These are phyloP conservation scores for Megaleporinus macrocephalus DNA, from an alignment of 2,113 vertebrate species.

Conservation along the genomic window DNA sequence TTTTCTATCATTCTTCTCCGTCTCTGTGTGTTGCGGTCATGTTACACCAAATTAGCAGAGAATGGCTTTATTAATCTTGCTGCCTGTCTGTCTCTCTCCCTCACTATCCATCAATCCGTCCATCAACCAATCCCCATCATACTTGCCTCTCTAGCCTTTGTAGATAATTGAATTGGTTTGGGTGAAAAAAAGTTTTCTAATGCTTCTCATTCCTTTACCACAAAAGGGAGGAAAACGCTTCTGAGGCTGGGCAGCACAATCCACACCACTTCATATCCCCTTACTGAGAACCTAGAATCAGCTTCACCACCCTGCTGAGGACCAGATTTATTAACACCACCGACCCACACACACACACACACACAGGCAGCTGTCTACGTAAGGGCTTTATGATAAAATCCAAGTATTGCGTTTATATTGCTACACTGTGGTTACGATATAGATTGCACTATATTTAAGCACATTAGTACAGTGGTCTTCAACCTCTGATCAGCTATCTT, in stretches of 20 bases:
- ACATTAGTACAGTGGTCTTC: neutral
- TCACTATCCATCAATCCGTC: neutral
- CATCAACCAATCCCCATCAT: neutral
- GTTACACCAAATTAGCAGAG: constrained; percentile 2
- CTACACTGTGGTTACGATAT: neutral
- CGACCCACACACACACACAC: neutral
- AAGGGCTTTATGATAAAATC: neutral
- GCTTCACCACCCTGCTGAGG: neutral
- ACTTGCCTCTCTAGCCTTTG: neutral
- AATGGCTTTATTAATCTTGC: constrained; percentile 15
- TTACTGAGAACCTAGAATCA: neutral
- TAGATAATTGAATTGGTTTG: constrained; percentile 22
- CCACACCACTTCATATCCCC: neutral
- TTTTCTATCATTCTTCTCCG: neutral
- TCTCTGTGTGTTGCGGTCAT: neutral
- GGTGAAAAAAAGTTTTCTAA: constrained; percentile 26
- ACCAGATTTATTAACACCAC: neutral
- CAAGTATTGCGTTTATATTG: neutral
- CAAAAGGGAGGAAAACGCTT: constrained; percentile 28
- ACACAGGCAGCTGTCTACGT: neutral
- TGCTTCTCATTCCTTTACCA: constrained; percentile 43
- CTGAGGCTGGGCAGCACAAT: neutral
- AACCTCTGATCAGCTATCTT: too few relatives aligned
- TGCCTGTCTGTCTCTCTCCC: neutral
- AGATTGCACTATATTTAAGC: neutral